Percentiles rank a stretch among this genome's conserved stretches.
Conservation (phyloP, 2,113 vertebrate genomes). For the Spermophilus dauricus region DNA sequence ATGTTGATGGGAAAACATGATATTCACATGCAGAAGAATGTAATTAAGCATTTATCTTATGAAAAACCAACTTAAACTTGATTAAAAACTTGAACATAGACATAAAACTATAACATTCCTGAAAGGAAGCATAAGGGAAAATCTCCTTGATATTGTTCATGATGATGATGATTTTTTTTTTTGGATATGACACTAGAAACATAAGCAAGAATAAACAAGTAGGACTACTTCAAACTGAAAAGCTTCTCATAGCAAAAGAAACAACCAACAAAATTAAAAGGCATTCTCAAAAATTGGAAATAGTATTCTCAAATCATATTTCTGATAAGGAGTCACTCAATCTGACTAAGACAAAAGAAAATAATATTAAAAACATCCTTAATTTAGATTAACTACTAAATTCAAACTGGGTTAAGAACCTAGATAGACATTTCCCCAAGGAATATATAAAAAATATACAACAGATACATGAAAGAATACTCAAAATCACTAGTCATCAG, state of each 20-base stretch:
- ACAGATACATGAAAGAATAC: neutral
- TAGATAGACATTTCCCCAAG: neutral
- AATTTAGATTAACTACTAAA: neutral
- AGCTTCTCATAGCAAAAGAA: neutral
- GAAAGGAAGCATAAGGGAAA: neutral
- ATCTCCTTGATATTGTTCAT: neutral
- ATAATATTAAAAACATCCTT: neutral
- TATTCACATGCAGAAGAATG: neutral
- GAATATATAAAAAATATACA: neutral
- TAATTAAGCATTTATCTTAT: neutral
- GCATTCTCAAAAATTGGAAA: neutral
- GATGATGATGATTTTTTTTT: neutral
- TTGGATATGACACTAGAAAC: neutral
- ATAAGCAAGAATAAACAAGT: neutral
- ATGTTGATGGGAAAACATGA: neutral
- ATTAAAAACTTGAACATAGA: neutral
- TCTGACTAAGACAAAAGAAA: neutral
- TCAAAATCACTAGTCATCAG: neutral
- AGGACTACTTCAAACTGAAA: neutral
- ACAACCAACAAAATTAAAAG: neutral
- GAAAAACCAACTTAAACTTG: neutral
- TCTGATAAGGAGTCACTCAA: neutral
- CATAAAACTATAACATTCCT: neutral
- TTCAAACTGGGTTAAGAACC: neutral
- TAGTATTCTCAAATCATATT: neutral